Base-by-base conservation (phyloP, 2,797 vertebrate species). In the Microtus agrestis region DNA sequence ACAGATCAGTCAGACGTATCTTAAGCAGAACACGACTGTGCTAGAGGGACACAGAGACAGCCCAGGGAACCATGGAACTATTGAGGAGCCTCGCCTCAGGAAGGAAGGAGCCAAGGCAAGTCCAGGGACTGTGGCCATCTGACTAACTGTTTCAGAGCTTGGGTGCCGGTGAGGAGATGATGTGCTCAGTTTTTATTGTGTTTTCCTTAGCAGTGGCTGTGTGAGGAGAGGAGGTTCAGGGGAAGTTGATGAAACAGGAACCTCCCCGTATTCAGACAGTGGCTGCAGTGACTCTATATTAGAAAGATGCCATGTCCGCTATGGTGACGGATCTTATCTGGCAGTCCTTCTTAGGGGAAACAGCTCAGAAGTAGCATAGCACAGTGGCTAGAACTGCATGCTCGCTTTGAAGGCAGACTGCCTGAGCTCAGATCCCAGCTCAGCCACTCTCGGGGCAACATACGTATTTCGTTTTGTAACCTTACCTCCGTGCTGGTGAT, bases 171-270 rank as follows among this genome's bases (percentile, higher is more conserved):
- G 67, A 91, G 73, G 78, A 13, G 61, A 48, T 9, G 54, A 43
- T 51, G 8, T 34, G 51, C n/a, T 46, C 17, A 46, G 51, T 14
- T 87, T 88, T 86, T 15, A 43, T 48, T 67, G 93, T 29, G 29
- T 56, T 34, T 91, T 78, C 71, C 34, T 82, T 76, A 81, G 71
- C 46, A 40, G 6, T 63, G 65, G 69, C 67, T 59, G 46, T 51
- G 15, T 1, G 48, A 65, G 82, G 43, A 89, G 74, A 46, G 61
- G 61, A 71, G 63, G 37, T 17, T 43, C 25, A 43, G 12, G 37
- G 84, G 76, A 91, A 63, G 40, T 87, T 89, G 80, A 85, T n/a
- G 87, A 92, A 91, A 93, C 51, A 43, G 54, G 63, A 95, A 90
- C 19, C 56, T 84, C 81, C 37, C 6, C 17, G 1, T 65, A 76